Base-by-base conservation (phyloP, 2,888 invertebrate genomes). In the Dugesia japonica region DNA sequence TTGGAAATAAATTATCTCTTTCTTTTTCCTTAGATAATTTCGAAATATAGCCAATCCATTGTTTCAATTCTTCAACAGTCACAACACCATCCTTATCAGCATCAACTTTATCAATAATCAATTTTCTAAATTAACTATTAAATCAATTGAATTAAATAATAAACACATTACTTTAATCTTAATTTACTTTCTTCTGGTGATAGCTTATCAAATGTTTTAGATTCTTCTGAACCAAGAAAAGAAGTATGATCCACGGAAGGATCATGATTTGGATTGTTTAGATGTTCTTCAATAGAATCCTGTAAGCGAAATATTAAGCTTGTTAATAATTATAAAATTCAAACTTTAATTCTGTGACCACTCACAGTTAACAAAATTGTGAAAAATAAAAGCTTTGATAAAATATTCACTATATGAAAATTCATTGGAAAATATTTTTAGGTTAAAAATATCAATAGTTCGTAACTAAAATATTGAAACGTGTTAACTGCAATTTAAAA, bases 241-340 rank as follows among this genome's bases (percentile, higher is more conserved):
- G 92, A 92, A 87, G 94, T 93, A 85, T 94, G 94, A 85, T 94
- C 94, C 85, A 92, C 93, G 84, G 92, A 92, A 13, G 89, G 88
- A 84, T 91, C 89, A 85, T 92, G 92, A 13, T 56, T n/a, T 56
- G 23, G 20, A 56, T 23, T 56, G 17, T n/a, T 56, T 7, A 56
- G 7, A 56, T 56, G 56, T 1, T 23, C 17, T 56, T 56, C 56
- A 13, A 56, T 56, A 4, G 56, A 23, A 56, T 56, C 56, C 56
- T 56, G n/a, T 56, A 31, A 31, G 13, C 13, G 13, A 31, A 31
- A 31, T 31, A 7, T 7, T 7, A 31, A 31, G 4, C 13, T 31
- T 31, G 13, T 31, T 31, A 31, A 31, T 31, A 31, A 31, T 31
- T 31, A 13, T 4, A 31, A 7, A 31, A 31, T 31, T 7, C 17